These are phyloP conservation scores for Cuniculus paca DNA, from an alignment of 2,797 vertebrate species.

Conservation along the genomic window DNA sequence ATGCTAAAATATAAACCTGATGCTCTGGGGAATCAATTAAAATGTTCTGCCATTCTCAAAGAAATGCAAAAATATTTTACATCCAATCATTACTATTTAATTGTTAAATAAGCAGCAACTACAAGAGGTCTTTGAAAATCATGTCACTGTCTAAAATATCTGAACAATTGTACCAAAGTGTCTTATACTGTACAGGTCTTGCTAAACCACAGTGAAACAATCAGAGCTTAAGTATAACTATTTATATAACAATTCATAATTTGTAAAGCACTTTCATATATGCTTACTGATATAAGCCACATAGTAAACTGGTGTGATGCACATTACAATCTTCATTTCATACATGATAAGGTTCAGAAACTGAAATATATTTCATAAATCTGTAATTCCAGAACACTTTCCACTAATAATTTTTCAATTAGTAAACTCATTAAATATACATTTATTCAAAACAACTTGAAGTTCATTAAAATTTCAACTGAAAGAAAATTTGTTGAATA, in stretches of 20 bases:
- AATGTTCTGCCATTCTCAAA: slow-evolving; percentile 33
- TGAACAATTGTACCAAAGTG: neutral
- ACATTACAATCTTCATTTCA: slow-evolving; percentile 10
- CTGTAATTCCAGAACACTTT: slow-evolving; percentile 48
- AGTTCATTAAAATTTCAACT: slow-evolving; percentile 61
- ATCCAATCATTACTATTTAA: slow-evolving; percentile 22
- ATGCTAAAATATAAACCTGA: neutral
- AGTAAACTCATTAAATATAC: slow-evolving; percentile 48
- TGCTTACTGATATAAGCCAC: neutral
- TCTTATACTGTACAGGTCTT: neutral
- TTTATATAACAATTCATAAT: neutral
- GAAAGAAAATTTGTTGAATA: slow-evolving; percentile 39
- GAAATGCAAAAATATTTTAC: slow-evolving; percentile 11
- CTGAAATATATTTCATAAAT: slow-evolving; percentile 40
- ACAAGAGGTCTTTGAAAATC: neutral
- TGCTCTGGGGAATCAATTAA: slow-evolving; percentile 14
- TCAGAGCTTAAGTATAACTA: neutral
- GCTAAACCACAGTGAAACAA: slow-evolving; percentile 17
- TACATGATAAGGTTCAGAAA: neutral
- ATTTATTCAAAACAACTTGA: slow-evolving; percentile 27
- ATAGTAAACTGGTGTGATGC: neutral
- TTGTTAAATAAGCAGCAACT: neutral
- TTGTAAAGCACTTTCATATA: slow-evolving; percentile 17
- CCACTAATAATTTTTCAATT: slow-evolving; percentile 14
- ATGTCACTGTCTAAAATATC: neutral